Evolutionary conservation across 1,140 invertebrate species (phyloP).

Genomic region (Aphelinus atriplicis): DNA sequence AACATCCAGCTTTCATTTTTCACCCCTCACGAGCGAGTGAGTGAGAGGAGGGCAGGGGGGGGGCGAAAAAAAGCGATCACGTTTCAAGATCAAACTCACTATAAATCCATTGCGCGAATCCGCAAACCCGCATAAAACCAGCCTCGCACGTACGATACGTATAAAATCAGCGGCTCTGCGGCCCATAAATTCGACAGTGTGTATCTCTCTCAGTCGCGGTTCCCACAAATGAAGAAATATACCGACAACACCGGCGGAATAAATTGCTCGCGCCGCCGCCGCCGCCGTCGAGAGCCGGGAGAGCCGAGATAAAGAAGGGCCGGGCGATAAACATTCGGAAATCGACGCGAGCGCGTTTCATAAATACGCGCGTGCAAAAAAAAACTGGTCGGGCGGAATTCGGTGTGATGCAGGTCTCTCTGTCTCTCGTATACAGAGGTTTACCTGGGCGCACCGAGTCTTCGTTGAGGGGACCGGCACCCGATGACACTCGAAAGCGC

Average conservation of each 20-base stretch:
- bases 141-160: not conserved
- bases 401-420: constrained; percentile 45
- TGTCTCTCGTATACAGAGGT: constrained; percentile 46
- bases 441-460: constrained; percentile 36
- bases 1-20: too few relatives aligned
- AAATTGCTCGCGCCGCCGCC: constrained; percentile 25
- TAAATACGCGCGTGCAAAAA: constrained; percentile 11
- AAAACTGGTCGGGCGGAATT: constrained; percentile 60
- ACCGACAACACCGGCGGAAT: constrained; percentile 7
- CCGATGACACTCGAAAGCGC: constrained; percentile 51
- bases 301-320: not conserved
- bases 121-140: too few relatives aligned
- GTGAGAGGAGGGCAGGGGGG: too few relatives aligned
- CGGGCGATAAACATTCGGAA: constrained; percentile 40
- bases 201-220: not conserved
- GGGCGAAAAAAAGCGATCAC: too few relatives aligned
- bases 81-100: too few relatives aligned
- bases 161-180: not conserved
- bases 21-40: too few relatives aligned
- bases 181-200: constrained; percentile 5
- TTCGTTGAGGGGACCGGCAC: not conserved
- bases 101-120: too few relatives aligned
- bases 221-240: constrained; percentile 30
- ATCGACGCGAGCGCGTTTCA: constrained; percentile 13
- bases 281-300: not conserved